phyloP scores from a whole-genome alignment of 2,797 vertebrate genomes.

The Molossus alvarezi region DNA sequence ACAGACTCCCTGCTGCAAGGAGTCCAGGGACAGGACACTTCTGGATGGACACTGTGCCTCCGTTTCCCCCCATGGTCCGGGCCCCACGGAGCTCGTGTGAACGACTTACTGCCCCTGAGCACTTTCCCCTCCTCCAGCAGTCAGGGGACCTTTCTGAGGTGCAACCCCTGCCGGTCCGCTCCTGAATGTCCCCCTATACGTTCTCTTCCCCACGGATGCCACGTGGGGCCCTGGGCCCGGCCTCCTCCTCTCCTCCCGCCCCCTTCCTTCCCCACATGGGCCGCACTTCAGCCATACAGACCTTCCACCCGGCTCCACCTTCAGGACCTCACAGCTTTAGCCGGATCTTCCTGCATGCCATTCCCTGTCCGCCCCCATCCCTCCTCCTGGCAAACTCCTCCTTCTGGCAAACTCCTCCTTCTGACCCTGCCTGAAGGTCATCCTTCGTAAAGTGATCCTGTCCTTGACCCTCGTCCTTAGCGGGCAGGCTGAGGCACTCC shows the following conservation, averaged over 20 bases:
- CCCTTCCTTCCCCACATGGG: fast-evolving
- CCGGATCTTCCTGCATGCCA: fast-evolving
- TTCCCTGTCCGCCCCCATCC: fast-evolving
- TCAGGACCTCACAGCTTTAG: background rate
- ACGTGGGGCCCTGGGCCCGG: background rate
- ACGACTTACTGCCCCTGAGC: fast-evolving
- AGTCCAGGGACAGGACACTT: background rate
- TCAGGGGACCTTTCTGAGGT: background rate
- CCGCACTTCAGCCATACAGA: fast-evolving
- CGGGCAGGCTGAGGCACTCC: background rate
- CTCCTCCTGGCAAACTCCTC: background rate
- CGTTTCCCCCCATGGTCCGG: fast-evolving
- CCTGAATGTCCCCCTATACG: fast-evolving
- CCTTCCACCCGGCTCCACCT: too few relatives aligned
- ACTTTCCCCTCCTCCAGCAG: background rate
- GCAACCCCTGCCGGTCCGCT: background rate
- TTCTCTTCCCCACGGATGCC: background rate
- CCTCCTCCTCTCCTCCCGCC: fast-evolving
- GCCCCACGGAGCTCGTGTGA: fast-evolving
- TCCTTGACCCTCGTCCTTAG: background rate
- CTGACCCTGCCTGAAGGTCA: background rate
- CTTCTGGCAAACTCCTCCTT: background rate
- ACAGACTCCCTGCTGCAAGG: background rate
- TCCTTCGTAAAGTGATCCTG: too few relatives aligned
- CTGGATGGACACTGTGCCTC: fast-evolving